Conservation (phyloP, 2,888 invertebrate genomes). For the Zele albiditarsus region DNA sequence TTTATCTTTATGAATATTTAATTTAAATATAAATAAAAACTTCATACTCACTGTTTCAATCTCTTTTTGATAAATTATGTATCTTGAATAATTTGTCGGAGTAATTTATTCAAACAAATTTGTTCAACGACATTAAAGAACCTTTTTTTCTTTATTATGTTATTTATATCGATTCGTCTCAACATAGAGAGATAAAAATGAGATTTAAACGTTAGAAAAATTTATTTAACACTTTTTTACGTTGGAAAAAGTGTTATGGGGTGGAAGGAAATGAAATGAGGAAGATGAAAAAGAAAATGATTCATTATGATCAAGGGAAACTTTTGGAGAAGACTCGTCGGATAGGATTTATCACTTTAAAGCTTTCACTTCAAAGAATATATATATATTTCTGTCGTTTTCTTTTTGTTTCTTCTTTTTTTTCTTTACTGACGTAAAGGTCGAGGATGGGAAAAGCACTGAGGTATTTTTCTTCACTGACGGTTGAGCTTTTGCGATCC, state of each 20-base stretch:
- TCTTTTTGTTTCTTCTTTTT: neutral
- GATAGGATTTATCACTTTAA: neutral
- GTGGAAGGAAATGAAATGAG: neutral
- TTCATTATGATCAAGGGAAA: neutral
- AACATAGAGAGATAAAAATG: neutral
- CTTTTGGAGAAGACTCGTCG: neutral
- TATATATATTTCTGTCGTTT: neutral
- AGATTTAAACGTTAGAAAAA: neutral
- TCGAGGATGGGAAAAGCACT: neutral
- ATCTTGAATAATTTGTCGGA: no score
- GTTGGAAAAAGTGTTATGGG: conserved; percentile 9
- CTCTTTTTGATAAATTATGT: no score
- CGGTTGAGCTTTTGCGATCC: conserved; percentile 15
- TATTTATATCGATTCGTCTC: neutral
- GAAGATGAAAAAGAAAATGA: neutral
- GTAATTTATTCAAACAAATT: no score
- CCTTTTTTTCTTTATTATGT: neutral
- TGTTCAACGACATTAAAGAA: no score
- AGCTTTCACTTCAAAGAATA: conserved; percentile 19
- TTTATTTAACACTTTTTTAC: neutral
- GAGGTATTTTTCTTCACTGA: conserved; percentile 13
- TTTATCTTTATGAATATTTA: neutral
- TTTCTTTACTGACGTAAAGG: neutral
- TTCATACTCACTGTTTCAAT: no score
- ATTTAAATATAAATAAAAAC: neutral